Base-by-base conservation (phyloP, 2,888 invertebrate genomes). In the Megastigmus dorsalis region DNA sequence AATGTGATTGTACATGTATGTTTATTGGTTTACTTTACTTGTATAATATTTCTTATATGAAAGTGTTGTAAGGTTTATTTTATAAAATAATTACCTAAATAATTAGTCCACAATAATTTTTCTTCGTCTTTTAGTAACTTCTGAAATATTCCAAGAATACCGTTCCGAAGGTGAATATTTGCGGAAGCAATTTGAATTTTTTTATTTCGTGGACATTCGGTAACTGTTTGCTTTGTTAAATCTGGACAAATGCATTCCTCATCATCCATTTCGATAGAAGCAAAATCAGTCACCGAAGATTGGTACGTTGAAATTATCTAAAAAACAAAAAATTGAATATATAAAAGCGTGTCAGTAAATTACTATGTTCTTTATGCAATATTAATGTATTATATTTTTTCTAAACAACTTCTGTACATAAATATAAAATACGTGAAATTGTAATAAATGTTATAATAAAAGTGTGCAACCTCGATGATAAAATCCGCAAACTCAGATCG, bases 401-500 rank as follows among this genome's bases (percentile, higher is more conserved):
- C n/a, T n/a, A n/a, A n/a, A n/a, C n/a, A n/a, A n/a, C 13, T 4
- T 41, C n/a, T 9, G 13, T 48, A 23, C 6, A 20, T 0, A 23
- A 23, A 20, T 41, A 10, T 13, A 3, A 13, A 3, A 48, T 26
- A 48, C 10, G 9, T 23, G 9, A 48, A 23, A 33, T 23, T 67
- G 6, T 18, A 2, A 36, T 15, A 18, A 13, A 15, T 10, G 48
- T 23, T 67, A 3, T 18, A 2, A 36, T 15, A 18, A 13, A 15
- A 7, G 48, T 18, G 2, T 41, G 60, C 18, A 38, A 80, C 83
- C 63, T 82, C 79, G 20, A 85, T 79, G 45, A 87, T 84, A 52
- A 87, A 87, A 55, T 87, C 86, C 13, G 84, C 85, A 10, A 81
- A 41, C 26, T 82, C 75, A 2, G 83, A 79, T 74, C 80, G 81